Conservation (phyloP, 2,888 invertebrate genomes). For the Rhamnusium bicolor region DNA sequence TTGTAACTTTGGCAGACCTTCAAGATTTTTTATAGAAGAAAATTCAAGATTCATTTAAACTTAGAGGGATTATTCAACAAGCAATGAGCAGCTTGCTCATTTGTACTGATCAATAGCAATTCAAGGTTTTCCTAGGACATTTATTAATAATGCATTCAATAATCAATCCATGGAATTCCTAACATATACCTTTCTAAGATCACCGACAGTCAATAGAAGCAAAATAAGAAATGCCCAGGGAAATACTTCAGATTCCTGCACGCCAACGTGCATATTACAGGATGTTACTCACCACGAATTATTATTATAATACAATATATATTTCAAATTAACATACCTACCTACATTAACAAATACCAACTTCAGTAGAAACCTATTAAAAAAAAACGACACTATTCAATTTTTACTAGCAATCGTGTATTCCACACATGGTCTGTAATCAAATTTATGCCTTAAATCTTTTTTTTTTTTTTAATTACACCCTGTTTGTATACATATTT, state of each 20-base stretch:
- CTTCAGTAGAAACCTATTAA: too few species aligned
- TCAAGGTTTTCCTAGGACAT: not conserved
- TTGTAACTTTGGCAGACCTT: too few species aligned
- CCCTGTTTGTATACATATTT: too few species aligned
- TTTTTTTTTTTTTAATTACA: too few species aligned
- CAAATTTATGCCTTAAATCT: too few species aligned
- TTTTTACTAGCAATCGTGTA: too few species aligned
- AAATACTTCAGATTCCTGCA: not conserved
- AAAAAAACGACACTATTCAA: too few species aligned
- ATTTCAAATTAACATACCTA: not conserved
- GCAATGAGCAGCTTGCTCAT: too few species aligned
- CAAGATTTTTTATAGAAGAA: too few species aligned
- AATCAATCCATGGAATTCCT: not conserved
- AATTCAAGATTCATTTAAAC: too few species aligned
- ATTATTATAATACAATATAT: not conserved
- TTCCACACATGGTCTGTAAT: too few species aligned
- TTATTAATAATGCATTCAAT: slow-evolving; percentile 10
- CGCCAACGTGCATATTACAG: not conserved
- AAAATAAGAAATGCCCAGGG: not conserved
- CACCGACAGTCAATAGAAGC: not conserved
- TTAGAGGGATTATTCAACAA: too few species aligned
- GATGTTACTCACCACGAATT: not conserved
- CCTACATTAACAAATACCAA: not conserved
- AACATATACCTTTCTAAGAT: not conserved
- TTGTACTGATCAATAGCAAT: not conserved